Percentiles rank a stretch among this genome's conserved stretches.
Evolutionary conservation across 2,888 invertebrate species (phyloP).

Genomic region (Dryocosmus kuriphilus): DNA sequence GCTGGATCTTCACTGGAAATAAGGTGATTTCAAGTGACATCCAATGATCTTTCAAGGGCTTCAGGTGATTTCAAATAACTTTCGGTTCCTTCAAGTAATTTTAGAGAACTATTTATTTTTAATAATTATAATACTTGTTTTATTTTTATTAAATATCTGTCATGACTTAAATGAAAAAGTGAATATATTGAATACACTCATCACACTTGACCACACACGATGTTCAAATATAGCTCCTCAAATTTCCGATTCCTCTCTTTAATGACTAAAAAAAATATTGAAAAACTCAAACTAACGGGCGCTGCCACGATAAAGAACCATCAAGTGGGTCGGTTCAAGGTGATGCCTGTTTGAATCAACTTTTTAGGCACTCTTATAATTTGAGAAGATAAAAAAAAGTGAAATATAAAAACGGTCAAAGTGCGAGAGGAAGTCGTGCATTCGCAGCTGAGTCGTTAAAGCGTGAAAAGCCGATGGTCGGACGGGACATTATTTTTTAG

Average conservation of each 20-base stretch:
- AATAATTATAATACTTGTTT: background rate
- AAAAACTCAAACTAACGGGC: background rate
- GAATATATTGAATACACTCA: background rate
- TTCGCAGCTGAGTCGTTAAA: constrained; percentile 15
- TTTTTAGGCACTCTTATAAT: constrained; percentile 6
- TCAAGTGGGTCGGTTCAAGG: background rate
- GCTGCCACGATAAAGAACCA: background rate
- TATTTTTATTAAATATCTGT: background rate
- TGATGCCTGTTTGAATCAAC: background rate
- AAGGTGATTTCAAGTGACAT: no score
- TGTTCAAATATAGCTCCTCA: background rate
- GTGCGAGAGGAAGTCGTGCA: background rate
- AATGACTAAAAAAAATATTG: background rate
- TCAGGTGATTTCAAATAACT: no score
- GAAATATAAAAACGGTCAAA: constrained; percentile 1
- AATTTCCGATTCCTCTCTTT: background rate
- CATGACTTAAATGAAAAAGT: background rate
- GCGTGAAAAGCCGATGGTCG: constrained; percentile 10
- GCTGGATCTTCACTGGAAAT: no score
- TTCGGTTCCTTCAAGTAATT: no score
- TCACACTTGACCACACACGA: background rate
- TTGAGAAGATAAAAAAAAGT: background rate
- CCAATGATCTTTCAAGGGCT: no score
- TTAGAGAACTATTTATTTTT: no score
- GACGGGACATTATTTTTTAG: constrained; percentile 45